Evolutionary conservation across 2,113 vertebrate species (phyloP).

Genomic region (Brienomyrus longianalis): DNA sequence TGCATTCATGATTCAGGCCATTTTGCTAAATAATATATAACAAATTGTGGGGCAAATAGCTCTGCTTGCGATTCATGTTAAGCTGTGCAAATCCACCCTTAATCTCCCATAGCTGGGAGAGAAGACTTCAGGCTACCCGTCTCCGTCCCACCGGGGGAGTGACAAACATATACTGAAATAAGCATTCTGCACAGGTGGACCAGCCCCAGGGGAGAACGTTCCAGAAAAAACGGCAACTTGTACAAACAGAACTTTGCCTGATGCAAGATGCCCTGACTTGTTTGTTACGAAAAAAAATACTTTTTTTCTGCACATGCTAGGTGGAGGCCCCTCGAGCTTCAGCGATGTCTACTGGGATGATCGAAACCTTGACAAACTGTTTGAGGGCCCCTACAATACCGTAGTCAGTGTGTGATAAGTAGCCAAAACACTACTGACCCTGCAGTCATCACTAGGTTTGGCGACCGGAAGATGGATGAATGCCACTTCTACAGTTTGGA

Average conservation of each 20-base stretch:
- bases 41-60: background rate
- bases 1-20: background rate
- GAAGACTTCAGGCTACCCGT: background rate
- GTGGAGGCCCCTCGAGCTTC: background rate
- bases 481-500: background rate
- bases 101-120: background rate
- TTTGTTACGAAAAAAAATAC: background rate
- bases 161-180: background rate
- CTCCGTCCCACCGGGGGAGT: background rate
- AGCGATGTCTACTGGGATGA: background rate
- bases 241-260: background rate
- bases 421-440: background rate
- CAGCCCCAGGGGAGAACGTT: background rate
- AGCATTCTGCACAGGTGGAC: background rate
- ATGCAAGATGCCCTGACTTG: constrained; percentile 14
- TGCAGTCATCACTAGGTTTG: background rate
- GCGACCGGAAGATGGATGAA: background rate
- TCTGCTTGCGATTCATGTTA: background rate
- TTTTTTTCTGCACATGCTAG: background rate
- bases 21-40: background rate
- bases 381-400: background rate
- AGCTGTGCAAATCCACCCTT: background rate
- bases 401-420: background rate
- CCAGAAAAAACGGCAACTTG: background rate
- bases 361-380: background rate